These are phyloP conservation scores for Beris morrisii DNA, from an alignment of 2,888 invertebrate genomes.

Conservation along the genomic window DNA sequence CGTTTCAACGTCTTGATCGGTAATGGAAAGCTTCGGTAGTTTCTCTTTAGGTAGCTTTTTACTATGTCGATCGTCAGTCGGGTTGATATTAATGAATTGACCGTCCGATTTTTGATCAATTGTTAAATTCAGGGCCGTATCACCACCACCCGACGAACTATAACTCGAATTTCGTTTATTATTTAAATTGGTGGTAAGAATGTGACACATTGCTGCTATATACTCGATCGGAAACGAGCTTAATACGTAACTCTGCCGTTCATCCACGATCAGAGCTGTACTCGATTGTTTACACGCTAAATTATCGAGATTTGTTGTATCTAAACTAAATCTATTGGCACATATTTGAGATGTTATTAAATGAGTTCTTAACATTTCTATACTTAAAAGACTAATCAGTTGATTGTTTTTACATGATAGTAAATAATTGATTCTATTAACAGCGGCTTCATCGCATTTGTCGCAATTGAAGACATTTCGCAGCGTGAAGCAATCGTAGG, in stretches of 20 bases:
- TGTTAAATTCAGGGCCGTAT: conserved; percentile 45
- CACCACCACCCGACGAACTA: conserved; percentile 35
- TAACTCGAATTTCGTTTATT: conserved; percentile 23
- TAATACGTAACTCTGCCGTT: conserved; percentile 60
- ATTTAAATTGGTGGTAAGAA: conserved; percentile 59
- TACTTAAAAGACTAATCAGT: conserved; percentile 63
- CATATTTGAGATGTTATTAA: conserved; percentile 63
- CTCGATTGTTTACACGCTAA: conserved; percentile 45
- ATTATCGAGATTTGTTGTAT: conserved; percentile 54
- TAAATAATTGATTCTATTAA: conserved; percentile 71
- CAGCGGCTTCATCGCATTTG: conserved; percentile 72
- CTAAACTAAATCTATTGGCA: conserved; percentile 63
- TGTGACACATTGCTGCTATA: conserved; percentile 77
- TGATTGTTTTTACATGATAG: conserved; percentile 70
- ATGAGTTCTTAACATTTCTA: conserved; percentile 64
- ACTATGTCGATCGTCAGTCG: not conserved
- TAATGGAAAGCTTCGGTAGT: conserved; percentile 8
- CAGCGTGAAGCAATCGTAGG: conserved; percentile 68
- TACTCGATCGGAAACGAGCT: conserved; percentile 68
- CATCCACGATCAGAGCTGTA: conserved; percentile 18
- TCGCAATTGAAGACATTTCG: conserved; percentile 73
- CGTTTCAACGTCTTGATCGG: conserved; percentile 16
- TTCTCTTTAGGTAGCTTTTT: conserved; percentile 24
- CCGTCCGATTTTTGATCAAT: conserved; percentile 40
- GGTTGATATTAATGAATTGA: conserved; percentile 18